A percentile compares a stretch with the other conserved stretches of the same genome.
Evolutionary conservation across 2,888 invertebrate species (phyloP).

Genomic region (Amiota mariae): DNA sequence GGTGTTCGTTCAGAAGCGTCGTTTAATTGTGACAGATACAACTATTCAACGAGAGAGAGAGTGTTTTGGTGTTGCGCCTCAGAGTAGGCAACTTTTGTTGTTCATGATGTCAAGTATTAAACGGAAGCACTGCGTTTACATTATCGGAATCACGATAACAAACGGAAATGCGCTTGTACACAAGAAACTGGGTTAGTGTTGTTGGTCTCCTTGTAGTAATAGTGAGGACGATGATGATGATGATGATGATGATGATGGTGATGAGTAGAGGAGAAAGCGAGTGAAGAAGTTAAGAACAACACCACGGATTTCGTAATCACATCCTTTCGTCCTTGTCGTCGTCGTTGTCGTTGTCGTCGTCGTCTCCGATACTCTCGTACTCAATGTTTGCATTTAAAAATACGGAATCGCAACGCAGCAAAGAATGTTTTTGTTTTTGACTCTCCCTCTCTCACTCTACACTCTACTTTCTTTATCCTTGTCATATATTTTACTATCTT

Average conservation of each 20-base stretch:
- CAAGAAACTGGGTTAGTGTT: conserved; percentile 28
- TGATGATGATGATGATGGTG: neutral
- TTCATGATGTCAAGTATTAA: conserved; percentile 48
- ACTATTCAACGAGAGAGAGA: too few relatives aligned
- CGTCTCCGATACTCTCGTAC: neutral
- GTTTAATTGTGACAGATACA: too few relatives aligned
- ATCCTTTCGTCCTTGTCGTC: too few relatives aligned
- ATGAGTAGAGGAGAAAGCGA: conserved; percentile 3
- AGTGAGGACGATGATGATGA: neutral
- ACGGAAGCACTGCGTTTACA: conserved; percentile 61
- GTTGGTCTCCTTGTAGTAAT: too few relatives aligned
- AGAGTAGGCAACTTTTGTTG: conserved; percentile 26
- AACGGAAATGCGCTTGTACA: conserved; percentile 60
- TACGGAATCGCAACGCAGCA: too few relatives aligned
- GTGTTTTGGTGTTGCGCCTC: conserved; percentile 1
- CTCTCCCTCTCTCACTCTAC: neutral
- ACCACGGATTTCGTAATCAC: too few relatives aligned
- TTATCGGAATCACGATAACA: conserved; percentile 59
- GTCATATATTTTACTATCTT: conserved; percentile 19
- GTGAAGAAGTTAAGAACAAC: neutral
- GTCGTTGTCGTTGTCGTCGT: too few relatives aligned
- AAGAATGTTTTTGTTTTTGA: neutral
- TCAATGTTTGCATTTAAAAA: neutral
- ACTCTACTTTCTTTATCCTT: conserved; percentile 7
- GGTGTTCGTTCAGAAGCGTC: neutral